Evolutionary conservation across 2,113 vertebrate genomes (phyloP).

Genomic region (Austrofundulus limnaeus): DNA sequence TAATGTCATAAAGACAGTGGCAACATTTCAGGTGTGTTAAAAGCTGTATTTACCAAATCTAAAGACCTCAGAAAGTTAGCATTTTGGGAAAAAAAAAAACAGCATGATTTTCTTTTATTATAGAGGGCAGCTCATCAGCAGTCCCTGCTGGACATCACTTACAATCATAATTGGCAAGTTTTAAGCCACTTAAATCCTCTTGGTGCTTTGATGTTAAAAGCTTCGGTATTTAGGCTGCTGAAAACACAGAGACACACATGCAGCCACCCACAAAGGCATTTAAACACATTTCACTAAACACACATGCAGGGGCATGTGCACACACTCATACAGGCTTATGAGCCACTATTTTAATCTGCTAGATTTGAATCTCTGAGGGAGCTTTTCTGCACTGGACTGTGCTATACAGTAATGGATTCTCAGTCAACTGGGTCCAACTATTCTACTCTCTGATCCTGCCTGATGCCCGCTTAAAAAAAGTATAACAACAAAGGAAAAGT

Average conservation of each 20-base stretch:
- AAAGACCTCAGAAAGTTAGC: not conserved
- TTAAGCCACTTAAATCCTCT: constrained; percentile 54
- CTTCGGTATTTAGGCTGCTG: constrained; percentile 50
- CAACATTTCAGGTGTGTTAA: constrained; percentile 3
- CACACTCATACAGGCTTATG: constrained; percentile 34
- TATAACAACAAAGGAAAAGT: constrained; percentile 62
- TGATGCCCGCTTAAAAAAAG: constrained; percentile 50
- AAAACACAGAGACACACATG: constrained; percentile 38
- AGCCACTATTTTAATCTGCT: constrained; percentile 58
- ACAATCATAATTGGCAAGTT: constrained; percentile 52
- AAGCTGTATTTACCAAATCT: constrained; percentile 17
- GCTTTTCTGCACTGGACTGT: constrained; percentile 56
- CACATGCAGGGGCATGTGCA: constrained; percentile 14
- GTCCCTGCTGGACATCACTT: constrained; percentile 63
- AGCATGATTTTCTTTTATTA: constrained; percentile 2
- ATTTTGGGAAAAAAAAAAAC: constrained; percentile 15
- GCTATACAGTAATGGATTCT: constrained; percentile 55
- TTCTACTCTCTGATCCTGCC: constrained; percentile 58
- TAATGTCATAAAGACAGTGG: not conserved
- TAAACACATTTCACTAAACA: constrained; percentile 26
- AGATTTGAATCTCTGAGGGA: constrained; percentile 59
- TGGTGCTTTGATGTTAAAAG: constrained; percentile 60
- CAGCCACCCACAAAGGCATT: constrained; percentile 48
- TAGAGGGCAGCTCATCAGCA: constrained; percentile 38
- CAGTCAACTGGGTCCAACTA: constrained; percentile 52